Percentiles rank a stretch among this genome's conserved stretches.
Evolutionary conservation across 2,797 vertebrate species (phyloP).

Genomic region (Megalops cyprinoides): DNA sequence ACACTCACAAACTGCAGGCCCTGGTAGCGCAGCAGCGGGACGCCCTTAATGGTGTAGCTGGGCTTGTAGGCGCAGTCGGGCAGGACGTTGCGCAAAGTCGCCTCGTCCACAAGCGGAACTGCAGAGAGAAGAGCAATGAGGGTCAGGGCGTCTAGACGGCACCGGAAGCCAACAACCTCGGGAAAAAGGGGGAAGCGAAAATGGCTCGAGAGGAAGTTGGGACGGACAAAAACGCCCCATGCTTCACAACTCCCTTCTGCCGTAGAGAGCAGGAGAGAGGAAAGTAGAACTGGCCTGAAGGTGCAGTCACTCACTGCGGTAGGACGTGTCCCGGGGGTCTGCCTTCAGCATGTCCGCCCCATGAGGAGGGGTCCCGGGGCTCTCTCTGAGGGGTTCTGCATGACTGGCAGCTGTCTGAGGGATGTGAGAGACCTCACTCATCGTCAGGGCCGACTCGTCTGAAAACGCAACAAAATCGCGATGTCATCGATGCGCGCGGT

Average conservation of each 20-base stretch:
- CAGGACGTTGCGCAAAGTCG: constrained; percentile 73
- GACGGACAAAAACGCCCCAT: too few relatives aligned
- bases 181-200: too few relatives aligned
- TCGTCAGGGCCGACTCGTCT: constrained; percentile 83
- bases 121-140: constrained; percentile 3
- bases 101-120: constrained; percentile 83
- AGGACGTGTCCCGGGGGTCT: constrained; percentile 83
- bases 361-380: constrained; percentile 28
- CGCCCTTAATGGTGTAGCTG: constrained; percentile 85
- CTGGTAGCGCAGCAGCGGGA: constrained; percentile 85
- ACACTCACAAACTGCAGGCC: constrained; percentile 91
- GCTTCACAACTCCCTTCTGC: too few relatives aligned
- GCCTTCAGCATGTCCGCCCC: constrained; percentile 82
- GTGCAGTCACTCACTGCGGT: constrained; percentile 70
- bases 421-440: constrained; percentile 84
- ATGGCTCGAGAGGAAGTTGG: too few relatives aligned
- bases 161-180: too few relatives aligned
- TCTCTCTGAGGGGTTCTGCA: not conserved
- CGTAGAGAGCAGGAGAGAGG: too few relatives aligned
- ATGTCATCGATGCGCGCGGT: too few relatives aligned
- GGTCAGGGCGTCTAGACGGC: not conserved
- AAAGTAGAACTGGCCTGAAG: not conserved
- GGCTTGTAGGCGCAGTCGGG: constrained; percentile 87
- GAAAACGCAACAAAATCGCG: constrained; percentile 29
- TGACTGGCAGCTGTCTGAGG: constrained; percentile 85